A percentile compares a stretch with the other conserved stretches of the same genome.
Evolutionary conservation across 2,888 invertebrate species (phyloP).

Genomic region (Dolichopus griseipennis): DNA sequence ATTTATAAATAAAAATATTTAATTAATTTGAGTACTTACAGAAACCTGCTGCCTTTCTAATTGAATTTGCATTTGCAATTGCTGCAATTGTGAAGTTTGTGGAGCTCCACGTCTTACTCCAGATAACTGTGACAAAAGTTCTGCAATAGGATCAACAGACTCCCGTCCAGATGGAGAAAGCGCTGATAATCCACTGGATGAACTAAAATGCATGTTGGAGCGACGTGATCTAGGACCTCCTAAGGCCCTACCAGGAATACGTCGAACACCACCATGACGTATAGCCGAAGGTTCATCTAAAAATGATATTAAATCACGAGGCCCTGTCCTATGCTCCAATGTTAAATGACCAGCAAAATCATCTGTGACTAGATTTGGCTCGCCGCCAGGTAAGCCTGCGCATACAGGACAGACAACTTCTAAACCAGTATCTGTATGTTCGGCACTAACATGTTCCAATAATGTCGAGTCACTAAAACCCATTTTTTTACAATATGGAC

Average conservation of each 20-base stretch:
- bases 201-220: slow-evolving; percentile 92
- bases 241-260: slow-evolving; percentile 72
- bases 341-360: slow-evolving; percentile 95
- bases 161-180: slow-evolving; percentile 81
- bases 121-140: slow-evolving; percentile 88
- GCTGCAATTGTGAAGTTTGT: slow-evolving; percentile 75
- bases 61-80: slow-evolving; percentile 91
- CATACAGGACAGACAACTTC: slow-evolving; percentile 98
- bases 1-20: neutral
- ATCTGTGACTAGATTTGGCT: slow-evolving; percentile 95
- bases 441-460: slow-evolving; percentile 82
- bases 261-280: slow-evolving; percentile 63
- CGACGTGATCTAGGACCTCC: slow-evolving; percentile 69
- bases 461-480: slow-evolving; percentile 89
- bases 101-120: slow-evolving; percentile 67
- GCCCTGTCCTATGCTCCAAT: slow-evolving; percentile 82
- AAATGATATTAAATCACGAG: slow-evolving; percentile 87
- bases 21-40: slow-evolving; percentile 35
- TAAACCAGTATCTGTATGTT: slow-evolving; percentile 82
- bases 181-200: slow-evolving; percentile 74
- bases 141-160: slow-evolving; percentile 93
- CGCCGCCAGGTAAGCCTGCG: slow-evolving; percentile 92
- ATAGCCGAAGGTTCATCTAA: slow-evolving; percentile 82
- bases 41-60: slow-evolving; percentile 80
- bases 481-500: slow-evolving; percentile 95